Evolutionary conservation across 2,113 vertebrate species (phyloP), one percentile per base, ranked within the genome.

Genomic region (Seriola quinqueradiata): DNA sequence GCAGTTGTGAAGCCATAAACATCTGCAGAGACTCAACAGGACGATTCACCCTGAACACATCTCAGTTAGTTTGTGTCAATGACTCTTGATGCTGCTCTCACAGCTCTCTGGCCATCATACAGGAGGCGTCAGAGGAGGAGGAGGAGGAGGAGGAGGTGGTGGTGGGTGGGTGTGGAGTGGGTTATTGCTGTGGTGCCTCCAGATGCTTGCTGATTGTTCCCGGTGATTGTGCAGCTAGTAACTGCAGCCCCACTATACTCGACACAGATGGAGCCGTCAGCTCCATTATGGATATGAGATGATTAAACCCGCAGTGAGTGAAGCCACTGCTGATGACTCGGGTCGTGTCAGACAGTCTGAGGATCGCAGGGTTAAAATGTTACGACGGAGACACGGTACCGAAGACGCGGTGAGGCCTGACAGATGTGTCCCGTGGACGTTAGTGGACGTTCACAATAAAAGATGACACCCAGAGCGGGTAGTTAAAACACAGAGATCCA

Each of bases 181-280:
- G 17, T 40, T 81, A 48, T 74, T 69, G 70, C 72, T 59, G 36
- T 54, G 61, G 59, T 77, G 70, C 70, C 70, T 90, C 86, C 92
- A 92, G 88, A 92, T 92, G 92, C 87, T 92, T 52, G 1, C 81
- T 83, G 85, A 90, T 93, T 90, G 91, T 93, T 90, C 77, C 80
- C 10, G 16, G 75, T 82, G 79, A 91, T 83, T 84, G 84, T 87
- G 80, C 76, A 74, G 75, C 76, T 77, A 40, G 88, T 83, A 84
- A 71, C 79, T 77, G 77, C 42, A 54, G 75, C 83, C 86, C 86
- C 77, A 77, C 57, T 79, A 81, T 14, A 70, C 87, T 73, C 77
- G 3, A 71, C 74, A 57, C 93, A 95, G 93, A 96, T 93, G 93
- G 94, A 86, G 82, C 89, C 90, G 90, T 92, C 93, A 90, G 80